Percentiles rank a stretch among this genome's conserved stretches.
phyloP scores from a whole-genome alignment of 1,140 invertebrate species.

The Cydia splendana region DNA sequence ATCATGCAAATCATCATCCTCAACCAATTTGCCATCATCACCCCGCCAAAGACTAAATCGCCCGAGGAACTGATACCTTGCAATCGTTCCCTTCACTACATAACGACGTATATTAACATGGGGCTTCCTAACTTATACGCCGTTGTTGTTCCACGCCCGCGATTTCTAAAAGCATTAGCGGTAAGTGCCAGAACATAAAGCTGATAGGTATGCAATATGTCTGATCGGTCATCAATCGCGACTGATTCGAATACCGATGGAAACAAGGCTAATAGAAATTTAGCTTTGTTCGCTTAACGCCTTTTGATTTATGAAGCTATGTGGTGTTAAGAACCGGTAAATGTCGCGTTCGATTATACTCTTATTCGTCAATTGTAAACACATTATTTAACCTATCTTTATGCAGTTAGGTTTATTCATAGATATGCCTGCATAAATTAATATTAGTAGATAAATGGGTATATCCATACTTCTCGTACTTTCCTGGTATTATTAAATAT shows the following conservation, averaged over 20 bases:
- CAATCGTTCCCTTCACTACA: slow-evolving; percentile 31
- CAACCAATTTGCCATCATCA: slow-evolving; percentile 50
- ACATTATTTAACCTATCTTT: background rate
- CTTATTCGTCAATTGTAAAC: background rate
- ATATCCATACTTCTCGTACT: too few relatives aligned
- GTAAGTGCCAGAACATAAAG: slow-evolving; percentile 70
- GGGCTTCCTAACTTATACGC: background rate
- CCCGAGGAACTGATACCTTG: slow-evolving; percentile 61
- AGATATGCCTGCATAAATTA: too few relatives aligned
- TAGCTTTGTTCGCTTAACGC: slow-evolving; percentile 28
- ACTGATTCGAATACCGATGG: slow-evolving; percentile 57
- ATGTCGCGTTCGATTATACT: background rate
- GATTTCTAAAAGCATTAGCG: slow-evolving; percentile 62
- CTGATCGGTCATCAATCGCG: slow-evolving; percentile 53
- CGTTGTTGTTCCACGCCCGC: background rate
- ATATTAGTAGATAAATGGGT: too few relatives aligned
- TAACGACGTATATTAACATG: background rate
- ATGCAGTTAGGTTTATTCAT: too few relatives aligned
- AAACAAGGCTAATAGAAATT: slow-evolving; percentile 39
- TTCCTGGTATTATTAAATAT: too few relatives aligned
- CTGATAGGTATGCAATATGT: slow-evolving; percentile 71
- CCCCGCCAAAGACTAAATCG: slow-evolving; percentile 50
- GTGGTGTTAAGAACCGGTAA: background rate
- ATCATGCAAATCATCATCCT: slow-evolving; percentile 16
- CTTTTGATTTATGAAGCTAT: slow-evolving; percentile 25